These are phyloP conservation scores for Stomatorhinus ivindoensis DNA, from an alignment of 2,113 vertebrate genomes.

Conservation along the genomic window DNA sequence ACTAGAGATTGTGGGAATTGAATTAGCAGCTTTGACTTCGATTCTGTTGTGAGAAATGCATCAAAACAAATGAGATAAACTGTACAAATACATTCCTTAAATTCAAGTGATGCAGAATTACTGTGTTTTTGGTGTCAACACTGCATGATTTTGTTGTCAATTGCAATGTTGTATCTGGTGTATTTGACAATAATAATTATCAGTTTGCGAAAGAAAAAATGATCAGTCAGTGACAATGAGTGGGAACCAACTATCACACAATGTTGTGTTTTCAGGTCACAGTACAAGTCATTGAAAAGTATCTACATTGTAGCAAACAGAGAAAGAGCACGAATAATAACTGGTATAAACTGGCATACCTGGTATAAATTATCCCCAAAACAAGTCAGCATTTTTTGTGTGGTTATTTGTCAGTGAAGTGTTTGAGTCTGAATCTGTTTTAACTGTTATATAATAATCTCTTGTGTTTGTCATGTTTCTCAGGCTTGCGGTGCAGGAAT, in stretches of 20 bases:
- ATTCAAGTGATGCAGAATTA: no score
- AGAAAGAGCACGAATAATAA: neutral
- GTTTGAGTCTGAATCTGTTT: neutral
- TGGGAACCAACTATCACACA: no score
- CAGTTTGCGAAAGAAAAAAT: neutral
- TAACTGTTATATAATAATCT: neutral
- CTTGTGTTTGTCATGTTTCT: neutral
- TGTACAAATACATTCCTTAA: no score
- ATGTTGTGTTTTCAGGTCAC: neutral
- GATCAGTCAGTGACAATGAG: no score
- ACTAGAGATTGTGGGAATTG: no score
- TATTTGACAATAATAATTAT: no score
- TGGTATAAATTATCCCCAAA: neutral
- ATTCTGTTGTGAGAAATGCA: no score
- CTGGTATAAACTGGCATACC: neutral
- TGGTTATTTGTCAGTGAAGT: neutral
- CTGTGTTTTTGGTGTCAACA: no score
- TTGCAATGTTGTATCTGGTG: no score
- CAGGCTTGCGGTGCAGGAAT: conserved; percentile 68
- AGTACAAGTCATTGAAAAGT: neutral
- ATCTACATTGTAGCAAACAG: neutral
- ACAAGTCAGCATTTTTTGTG: neutral
- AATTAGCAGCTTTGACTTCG: no score
- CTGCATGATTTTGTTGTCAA: no score
- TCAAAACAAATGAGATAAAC: no score